Conservation (phyloP, 2,888 invertebrate genomes). For the Dexiosoma caninum region DNA sequence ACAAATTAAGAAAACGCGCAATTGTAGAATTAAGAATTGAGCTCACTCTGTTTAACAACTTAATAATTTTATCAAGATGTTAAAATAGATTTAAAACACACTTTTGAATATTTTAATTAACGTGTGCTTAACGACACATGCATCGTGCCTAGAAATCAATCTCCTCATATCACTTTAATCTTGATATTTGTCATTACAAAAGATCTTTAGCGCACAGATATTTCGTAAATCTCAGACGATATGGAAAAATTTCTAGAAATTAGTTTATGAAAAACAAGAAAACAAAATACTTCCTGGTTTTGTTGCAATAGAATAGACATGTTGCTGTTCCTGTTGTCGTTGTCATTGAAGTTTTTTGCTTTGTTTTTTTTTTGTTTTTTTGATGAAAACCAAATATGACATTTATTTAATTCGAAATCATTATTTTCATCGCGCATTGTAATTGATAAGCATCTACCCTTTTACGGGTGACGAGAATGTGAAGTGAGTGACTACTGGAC, state of each 20-base stretch:
- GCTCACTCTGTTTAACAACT: neutral
- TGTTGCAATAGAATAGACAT: conserved; percentile 1
- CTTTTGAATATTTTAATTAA: neutral
- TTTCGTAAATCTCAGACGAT: conserved; percentile 13
- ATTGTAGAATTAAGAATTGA: too few species aligned
- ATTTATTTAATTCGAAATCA: conserved; percentile 77
- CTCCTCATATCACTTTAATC: neutral
- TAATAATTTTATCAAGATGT: conserved; percentile 19
- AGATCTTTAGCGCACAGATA: conserved; percentile 12
- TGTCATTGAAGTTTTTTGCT: too few species aligned
- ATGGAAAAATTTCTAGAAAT: neutral
- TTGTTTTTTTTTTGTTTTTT: conserved; percentile 56
- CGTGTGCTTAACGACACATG: conserved; percentile 3
- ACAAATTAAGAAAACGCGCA: too few species aligned
- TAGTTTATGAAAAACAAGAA: neutral
- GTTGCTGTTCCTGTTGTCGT: conserved; percentile 21
- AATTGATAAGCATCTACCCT: conserved; percentile 76
- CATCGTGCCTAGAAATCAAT: neutral
- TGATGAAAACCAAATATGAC: conserved; percentile 76
- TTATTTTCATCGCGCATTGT: conserved; percentile 74
- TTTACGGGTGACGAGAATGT: conserved; percentile 5
- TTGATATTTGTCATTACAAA: neutral
- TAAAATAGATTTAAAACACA: neutral
- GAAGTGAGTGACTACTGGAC: conserved; percentile 15
- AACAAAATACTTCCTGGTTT: neutral